Percentiles rank a stretch among this genome's conserved stretches.
phyloP scores from a whole-genome alignment of 1,140 invertebrate species.

The Hylaeus anthracinus region DNA sequence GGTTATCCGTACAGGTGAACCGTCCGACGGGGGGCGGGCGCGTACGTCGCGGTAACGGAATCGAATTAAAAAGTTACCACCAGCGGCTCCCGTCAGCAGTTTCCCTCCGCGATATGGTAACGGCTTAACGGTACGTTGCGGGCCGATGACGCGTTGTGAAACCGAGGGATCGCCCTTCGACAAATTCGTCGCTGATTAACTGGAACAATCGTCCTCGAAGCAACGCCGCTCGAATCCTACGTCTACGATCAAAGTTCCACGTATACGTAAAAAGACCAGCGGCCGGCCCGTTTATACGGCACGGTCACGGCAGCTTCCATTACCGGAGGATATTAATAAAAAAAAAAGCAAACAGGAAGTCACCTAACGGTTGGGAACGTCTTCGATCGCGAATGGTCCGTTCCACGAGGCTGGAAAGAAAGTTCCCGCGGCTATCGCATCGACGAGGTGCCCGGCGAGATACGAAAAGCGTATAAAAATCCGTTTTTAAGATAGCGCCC shows the following conservation, averaged over 20 bases:
- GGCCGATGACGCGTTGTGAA: slow-evolving; percentile 28
- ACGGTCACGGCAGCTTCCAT: too few relatives aligned
- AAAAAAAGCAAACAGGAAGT: too few relatives aligned
- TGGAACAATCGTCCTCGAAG: too few relatives aligned
- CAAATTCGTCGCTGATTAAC: slow-evolving; percentile 21
- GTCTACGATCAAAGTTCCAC: too few relatives aligned
- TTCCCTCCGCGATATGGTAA: slow-evolving; percentile 45
- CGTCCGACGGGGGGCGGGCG: background rate
- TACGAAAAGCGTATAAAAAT: slow-evolving; percentile 44
- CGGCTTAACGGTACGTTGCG: slow-evolving; percentile 49
- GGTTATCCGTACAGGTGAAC: slow-evolving; percentile 15
- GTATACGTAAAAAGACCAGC: too few relatives aligned
- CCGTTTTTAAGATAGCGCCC: slow-evolving; percentile 44
- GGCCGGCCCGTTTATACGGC: too few relatives aligned
- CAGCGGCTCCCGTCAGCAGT: slow-evolving; percentile 31
- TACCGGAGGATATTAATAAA: too few relatives aligned
- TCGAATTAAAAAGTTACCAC: slow-evolving; percentile 62
- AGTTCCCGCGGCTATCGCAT: background rate
- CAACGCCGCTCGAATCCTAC: too few relatives aligned
- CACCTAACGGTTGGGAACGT: too few relatives aligned
- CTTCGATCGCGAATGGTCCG: too few relatives aligned
- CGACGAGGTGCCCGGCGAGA: background rate
- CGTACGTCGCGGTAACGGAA: slow-evolving; percentile 49
- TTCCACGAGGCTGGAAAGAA: background rate
- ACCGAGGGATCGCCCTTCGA: slow-evolving; percentile 14